phyloP scores from a whole-genome alignment of 2,888 invertebrate species.

The Papilio protenor region DNA sequence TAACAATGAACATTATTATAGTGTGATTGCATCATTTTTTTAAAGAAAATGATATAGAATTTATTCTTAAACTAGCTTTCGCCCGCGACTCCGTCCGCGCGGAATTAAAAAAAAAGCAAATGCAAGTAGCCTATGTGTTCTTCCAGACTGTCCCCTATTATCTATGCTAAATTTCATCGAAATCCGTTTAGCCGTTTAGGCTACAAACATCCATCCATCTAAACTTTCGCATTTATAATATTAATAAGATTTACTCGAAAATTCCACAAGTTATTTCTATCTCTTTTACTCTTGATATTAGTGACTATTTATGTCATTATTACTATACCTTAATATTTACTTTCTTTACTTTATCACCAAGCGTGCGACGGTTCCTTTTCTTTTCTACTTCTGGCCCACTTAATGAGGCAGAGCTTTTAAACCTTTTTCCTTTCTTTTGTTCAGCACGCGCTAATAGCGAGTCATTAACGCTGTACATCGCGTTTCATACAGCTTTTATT shows the following conservation, averaged over 20 bases:
- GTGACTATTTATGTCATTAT: neutral
- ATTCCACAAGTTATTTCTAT: neutral
- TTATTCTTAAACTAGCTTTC: no score
- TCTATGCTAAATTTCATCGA: no score
- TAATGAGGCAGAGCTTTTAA: constrained; percentile 36
- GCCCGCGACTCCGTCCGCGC: no score
- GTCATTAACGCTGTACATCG: constrained; percentile 11
- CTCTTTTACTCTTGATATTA: neutral
- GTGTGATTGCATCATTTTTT: neutral
- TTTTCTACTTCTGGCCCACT: constrained; percentile 32
- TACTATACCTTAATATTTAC: neutral
- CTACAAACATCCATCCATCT: no score
- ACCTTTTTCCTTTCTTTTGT: constrained; percentile 38
- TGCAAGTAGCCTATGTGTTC: no score
- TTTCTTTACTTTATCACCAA: neutral
- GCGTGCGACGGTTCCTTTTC: neutral
- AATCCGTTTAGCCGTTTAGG: no score
- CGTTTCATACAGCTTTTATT: constrained; percentile 15
- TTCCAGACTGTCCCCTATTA: no score
- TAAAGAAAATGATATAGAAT: no score
- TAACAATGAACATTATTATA: neutral
- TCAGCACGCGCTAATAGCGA: constrained; percentile 38
- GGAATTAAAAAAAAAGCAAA: no score
- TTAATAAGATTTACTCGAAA: neutral
- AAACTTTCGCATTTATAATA: no score